phyloP scores from a whole-genome alignment of 2,888 invertebrate genomes.

The Agrochola macilenta region DNA sequence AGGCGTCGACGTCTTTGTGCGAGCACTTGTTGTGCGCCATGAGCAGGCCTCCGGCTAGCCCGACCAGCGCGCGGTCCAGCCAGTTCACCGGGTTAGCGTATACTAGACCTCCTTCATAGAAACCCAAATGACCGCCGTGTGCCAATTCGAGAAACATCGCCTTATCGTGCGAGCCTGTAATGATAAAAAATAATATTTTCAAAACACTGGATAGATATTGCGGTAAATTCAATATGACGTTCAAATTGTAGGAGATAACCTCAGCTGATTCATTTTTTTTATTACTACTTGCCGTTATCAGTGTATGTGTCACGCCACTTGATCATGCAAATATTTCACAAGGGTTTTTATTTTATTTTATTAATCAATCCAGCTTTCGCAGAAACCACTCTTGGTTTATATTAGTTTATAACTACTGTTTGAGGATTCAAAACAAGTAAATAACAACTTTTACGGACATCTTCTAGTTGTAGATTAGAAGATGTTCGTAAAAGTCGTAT shows the following conservation, averaged over 20 bases:
- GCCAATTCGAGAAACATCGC: constrained; percentile 95
- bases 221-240: constrained; percentile 21
- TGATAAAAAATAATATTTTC: constrained; percentile 10
- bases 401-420: not conserved
- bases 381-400: not conserved
- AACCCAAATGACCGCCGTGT: constrained; percentile 98
- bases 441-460: too few relatives aligned
- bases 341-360: not conserved
- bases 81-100: constrained; percentile 98
- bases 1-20: constrained; percentile 69
- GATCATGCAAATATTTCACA: constrained; percentile 30
- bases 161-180: constrained; percentile 92
- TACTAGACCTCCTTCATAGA: constrained; percentile 97
- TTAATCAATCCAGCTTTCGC: not conserved
- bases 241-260: constrained; percentile 44
- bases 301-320: constrained; percentile 42
- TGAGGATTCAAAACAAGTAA: not conserved
- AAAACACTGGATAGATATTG: constrained; percentile 10
- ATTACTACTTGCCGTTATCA: constrained; percentile 34
- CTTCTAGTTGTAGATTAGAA: too few relatives aligned
- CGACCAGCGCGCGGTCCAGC: constrained; percentile 97
- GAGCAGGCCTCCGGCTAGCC: constrained; percentile 94
- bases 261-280: constrained; percentile 21
- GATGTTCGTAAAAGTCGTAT: too few relatives aligned
- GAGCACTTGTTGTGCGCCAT: constrained; percentile 90